These are phyloP conservation scores for Haliclona indistincta DNA, from an alignment of 37 sponge, comb jelly and placozoan species.

Conservation along the genomic window DNA sequence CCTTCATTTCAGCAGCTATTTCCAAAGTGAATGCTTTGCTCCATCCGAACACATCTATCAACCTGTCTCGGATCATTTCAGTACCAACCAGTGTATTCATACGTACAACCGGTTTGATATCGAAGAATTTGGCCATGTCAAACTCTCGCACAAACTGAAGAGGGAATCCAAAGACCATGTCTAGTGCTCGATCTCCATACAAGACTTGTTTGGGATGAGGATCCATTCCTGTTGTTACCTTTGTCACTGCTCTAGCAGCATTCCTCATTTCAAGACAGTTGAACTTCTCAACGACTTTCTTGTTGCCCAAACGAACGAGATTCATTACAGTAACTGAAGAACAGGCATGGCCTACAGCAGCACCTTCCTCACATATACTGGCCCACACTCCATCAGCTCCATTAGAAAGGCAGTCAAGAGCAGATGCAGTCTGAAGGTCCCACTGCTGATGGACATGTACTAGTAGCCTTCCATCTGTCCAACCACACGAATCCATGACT, in stretches of 20 bases:
- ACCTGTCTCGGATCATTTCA: slow-evolving; percentile 65
- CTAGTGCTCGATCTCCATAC: slow-evolving; percentile 75
- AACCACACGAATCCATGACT: slow-evolving; percentile 72
- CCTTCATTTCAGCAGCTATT: slow-evolving; percentile 63
- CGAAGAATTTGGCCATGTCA: slow-evolving; percentile 82
- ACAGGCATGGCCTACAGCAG: slow-evolving; percentile 84
- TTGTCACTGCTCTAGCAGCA: slow-evolving; percentile 73
- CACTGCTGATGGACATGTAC: slow-evolving; percentile 86
- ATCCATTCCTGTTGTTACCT: slow-evolving; percentile 61
- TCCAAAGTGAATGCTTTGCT: slow-evolving; percentile 59
- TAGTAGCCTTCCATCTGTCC: slow-evolving; percentile 64
- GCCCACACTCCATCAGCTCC: slow-evolving; percentile 92
- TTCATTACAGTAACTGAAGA: slow-evolving; percentile 81
- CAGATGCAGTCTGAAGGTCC: slow-evolving; percentile 69
- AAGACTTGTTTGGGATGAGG: slow-evolving; percentile 76
- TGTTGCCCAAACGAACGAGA: slow-evolving; percentile 80
- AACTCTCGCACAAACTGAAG: slow-evolving; percentile 60
- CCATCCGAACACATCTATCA: slow-evolving; percentile 62
- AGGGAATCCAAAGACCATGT: slow-evolving; percentile 75
- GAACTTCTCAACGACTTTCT: slow-evolving; percentile 69
- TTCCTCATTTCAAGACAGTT: slow-evolving; percentile 68
- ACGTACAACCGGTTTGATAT: slow-evolving; percentile 46
- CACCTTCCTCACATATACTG: slow-evolving; percentile 86
- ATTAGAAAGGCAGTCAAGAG: slow-evolving; percentile 68
- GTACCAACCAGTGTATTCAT: slow-evolving; percentile 73